Percentiles rank a stretch among this genome's conserved stretches.
Evolutionary conservation across 2,888 invertebrate species (phyloP).

Genomic region (Danaus chrysippus): DNA sequence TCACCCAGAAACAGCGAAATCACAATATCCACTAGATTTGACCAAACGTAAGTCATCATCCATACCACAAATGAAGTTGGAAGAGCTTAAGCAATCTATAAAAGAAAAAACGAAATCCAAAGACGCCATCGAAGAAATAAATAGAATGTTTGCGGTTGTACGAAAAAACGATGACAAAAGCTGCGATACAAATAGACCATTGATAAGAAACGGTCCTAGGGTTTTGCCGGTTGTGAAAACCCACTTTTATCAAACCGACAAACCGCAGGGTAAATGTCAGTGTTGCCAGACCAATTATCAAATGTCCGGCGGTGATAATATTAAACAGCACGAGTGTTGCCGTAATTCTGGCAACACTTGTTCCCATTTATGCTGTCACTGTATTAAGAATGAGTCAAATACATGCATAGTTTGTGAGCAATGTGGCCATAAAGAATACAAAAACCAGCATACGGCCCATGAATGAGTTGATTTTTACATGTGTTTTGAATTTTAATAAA

Average conservation of each 20-base stretch:
- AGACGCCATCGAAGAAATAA: slow-evolving; percentile 65
- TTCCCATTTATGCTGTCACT: slow-evolving; percentile 44
- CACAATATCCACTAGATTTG: slow-evolving; percentile 41
- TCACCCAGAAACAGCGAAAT: slow-evolving; percentile 44
- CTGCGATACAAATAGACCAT: slow-evolving; percentile 51
- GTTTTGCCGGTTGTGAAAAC: slow-evolving; percentile 64
- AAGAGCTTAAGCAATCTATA: slow-evolving; percentile 57
- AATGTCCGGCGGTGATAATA: slow-evolving; percentile 59
- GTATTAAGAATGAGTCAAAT: slow-evolving; percentile 18
- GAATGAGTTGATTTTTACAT: not conserved
- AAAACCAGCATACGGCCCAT: not conserved
- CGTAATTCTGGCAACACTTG: slow-evolving; percentile 43
- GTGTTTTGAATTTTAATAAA: not conserved
- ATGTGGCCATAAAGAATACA: slow-evolving; percentile 1
- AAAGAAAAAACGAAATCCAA: slow-evolving; percentile 59
- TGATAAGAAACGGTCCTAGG: slow-evolving; percentile 58
- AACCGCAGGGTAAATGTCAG: slow-evolving; percentile 16
- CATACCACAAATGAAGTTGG: slow-evolving; percentile 70
- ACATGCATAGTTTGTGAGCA: slow-evolving; percentile 42
- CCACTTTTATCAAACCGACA: slow-evolving; percentile 21
- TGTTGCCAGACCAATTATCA: slow-evolving; percentile 45
- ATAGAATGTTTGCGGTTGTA: slow-evolving; percentile 67
- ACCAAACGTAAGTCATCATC: slow-evolving; percentile 64
- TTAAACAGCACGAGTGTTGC: slow-evolving; percentile 39
- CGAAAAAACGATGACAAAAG: slow-evolving; percentile 36